These are phyloP conservation scores for Neodiprion fabricii DNA, from an alignment of 1,140 invertebrate species.

Conservation along the genomic window DNA sequence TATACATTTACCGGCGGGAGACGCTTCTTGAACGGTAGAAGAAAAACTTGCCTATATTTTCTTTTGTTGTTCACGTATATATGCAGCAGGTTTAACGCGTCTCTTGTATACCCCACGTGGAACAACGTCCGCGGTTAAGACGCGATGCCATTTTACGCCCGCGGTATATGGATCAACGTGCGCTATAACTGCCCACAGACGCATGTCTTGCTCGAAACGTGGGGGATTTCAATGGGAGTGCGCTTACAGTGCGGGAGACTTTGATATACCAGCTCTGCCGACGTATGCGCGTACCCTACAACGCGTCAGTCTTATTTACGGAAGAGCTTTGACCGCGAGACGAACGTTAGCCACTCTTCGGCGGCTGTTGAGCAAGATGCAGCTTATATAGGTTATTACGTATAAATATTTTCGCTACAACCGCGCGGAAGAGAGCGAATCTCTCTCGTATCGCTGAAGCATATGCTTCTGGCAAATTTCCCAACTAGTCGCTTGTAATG, in stretches of 20 bases:
- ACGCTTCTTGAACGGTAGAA: not conserved
- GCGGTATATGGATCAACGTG: not conserved
- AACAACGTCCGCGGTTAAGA: too few species aligned
- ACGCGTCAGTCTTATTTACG: not conserved
- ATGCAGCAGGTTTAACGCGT: too few species aligned
- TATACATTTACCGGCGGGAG: not conserved
- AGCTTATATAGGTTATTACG: not conserved
- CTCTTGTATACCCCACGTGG: too few species aligned
- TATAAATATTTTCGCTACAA: not conserved
- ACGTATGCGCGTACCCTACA: too few species aligned
- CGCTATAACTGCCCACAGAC: not conserved
- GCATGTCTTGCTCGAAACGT: not conserved
- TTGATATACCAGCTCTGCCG: not conserved
- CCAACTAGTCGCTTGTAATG: not conserved
- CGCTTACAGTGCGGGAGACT: not conserved
- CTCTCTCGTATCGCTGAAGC: not conserved
- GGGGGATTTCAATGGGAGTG: not conserved
- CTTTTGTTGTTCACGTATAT: too few species aligned
- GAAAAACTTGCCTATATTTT: too few species aligned
- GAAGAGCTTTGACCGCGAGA: not conserved
- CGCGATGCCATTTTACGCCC: not conserved
- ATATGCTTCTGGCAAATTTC: not conserved
- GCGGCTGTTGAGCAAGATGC: not conserved
- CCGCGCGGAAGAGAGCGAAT: too few species aligned
- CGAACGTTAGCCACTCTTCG: not conserved